Base-by-base conservation (phyloP, 2,113 vertebrate genomes). In the Panthera leo region DNA sequence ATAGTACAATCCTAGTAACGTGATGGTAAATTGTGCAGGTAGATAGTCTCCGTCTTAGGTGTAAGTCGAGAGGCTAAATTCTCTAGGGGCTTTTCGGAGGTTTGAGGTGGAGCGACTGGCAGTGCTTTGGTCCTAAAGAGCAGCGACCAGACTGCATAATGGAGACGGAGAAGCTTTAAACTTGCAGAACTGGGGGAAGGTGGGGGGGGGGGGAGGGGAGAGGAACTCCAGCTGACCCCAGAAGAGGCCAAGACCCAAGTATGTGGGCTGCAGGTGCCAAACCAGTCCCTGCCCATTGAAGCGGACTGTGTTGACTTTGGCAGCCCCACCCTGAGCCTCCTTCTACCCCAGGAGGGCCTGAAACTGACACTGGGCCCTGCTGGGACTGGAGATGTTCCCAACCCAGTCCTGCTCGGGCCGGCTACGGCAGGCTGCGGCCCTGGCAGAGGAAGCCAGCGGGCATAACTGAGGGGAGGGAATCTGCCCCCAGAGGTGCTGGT, bases 221-320 rank as follows among this genome's bases (percentile, higher is more conserved):
- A 31, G 83, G 75, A 94, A 88, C 79, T 92, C 87, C 71, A 13
- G 39, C 19, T 83, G 94, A 97, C 95, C 96, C 93, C 95, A 51
- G 79, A 36, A 78, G 90, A 87, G 90, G 92, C 75, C 36, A 10
- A 29, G 93, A 67, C 61, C 55, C 3, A 15, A 85, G 89, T 45
- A 34, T 68, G 67, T 18, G 85, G 95, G 58, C 80, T 48, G 45
- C 96, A 91, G 97, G 96, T 97, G 97, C 90, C 95, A 97, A 95
- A 58, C 89, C 95, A 13, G 95, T 91, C 94, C 95, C 91, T 88
- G 89, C 96, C 87, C 79, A 23, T 27, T 76, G 96, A 94, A 89
- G 71, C 85, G 6, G 80, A 65, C 78, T 84, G 45, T 98, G 97
- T 97, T 98, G 98, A 98, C 97, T 96, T 95, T 97, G 97, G 97